Evolutionary conservation across 2,797 vertebrate genomes (phyloP).

Genomic region (Rhinogobio ventralis): DNA sequence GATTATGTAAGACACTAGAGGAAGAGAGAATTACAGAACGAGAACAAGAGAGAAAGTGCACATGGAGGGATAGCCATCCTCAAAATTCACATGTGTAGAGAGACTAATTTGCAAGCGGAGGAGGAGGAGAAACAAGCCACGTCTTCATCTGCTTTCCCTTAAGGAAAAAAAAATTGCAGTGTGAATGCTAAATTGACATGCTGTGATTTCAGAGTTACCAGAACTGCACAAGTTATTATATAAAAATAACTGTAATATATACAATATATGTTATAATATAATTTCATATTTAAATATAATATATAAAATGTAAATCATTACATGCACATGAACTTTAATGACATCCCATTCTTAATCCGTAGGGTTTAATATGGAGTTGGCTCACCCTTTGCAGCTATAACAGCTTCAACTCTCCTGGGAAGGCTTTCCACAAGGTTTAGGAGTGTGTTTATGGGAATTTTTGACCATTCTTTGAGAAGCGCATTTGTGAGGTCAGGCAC

Average conservation of each 20-base stretch:
- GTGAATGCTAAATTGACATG: background rate
- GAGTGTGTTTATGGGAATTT: too few relatives aligned
- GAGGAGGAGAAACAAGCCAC: constrained; percentile 22
- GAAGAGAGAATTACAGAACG: background rate
- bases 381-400: too few relatives aligned
- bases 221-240: background rate
- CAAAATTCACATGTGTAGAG: constrained; percentile 8
- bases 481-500: too few relatives aligned
- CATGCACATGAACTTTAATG: too few relatives aligned
- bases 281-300: background rate
- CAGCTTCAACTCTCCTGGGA: too few relatives aligned
- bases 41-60: constrained; percentile 1
- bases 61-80: constrained; percentile 11
- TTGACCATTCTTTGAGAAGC: too few relatives aligned
- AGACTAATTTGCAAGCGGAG: constrained; percentile 25
- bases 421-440: too few relatives aligned
- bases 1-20: constrained; percentile 72
- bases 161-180: background rate
- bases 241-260: background rate
- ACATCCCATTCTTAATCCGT: too few relatives aligned
- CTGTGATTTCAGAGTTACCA: background rate
- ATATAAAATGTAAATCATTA: too few relatives aligned
- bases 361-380: too few relatives aligned
- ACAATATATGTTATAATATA: background rate
- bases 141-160: background rate